These are phyloP conservation scores for chimpanzee (Pan troglodytes) DNA, from an alignment of 2,113 vertebrate species.

Conservation along the genomic window NHGRI_mPanTro3-v2.1_pri NC_072409.2:37946001-37946500, in stretches of 20 bases:
- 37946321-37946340: not conserved
- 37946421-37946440: conserved; percentile 41
- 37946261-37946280: not conserved
- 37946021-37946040: too few species aligned
- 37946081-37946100: too few species aligned
- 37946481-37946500: conserved; percentile 49
- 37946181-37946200: not conserved
- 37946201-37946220: not conserved
- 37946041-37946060: too few species aligned
- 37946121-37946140: too few species aligned
- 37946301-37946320: not conserved
- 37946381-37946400: not conserved
- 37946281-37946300: conserved; percentile 4
- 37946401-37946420: conserved; percentile 27
- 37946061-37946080: too few species aligned
- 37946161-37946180: too few species aligned
- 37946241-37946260: not conserved
- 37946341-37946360: conserved; percentile 3
- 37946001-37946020: too few species aligned
- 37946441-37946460: not conserved
- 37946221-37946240: not conserved
- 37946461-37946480: conserved; percentile 28
- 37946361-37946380: not conserved
- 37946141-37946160: too few species aligned
- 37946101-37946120: too few species aligned